A percentile compares a stretch with the other conserved stretches of the same genome.
These are phyloP conservation scores for Philereme transversata DNA, from an alignment of 2,888 invertebrate species.

Conservation along the genomic window DNA sequence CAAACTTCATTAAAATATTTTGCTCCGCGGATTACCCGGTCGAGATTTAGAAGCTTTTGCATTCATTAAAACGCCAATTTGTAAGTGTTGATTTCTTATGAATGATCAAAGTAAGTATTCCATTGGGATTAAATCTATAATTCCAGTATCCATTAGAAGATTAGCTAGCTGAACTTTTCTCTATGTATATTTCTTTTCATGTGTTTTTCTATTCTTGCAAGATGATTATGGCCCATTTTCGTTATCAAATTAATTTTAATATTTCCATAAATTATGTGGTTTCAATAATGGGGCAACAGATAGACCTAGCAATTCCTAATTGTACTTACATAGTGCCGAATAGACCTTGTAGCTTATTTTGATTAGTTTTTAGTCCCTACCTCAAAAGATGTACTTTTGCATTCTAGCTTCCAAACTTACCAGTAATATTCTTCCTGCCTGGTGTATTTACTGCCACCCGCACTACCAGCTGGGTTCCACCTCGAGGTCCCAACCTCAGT, in stretches of 20 bases:
- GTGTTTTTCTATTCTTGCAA: too few relatives aligned
- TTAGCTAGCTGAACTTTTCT: too few relatives aligned
- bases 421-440: constrained; percentile 87
- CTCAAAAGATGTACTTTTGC: background rate
- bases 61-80: constrained; percentile 42
- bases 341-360: too few relatives aligned
- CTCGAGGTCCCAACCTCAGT: constrained; percentile 85
- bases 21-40: constrained; percentile 56
- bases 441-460: constrained; percentile 85
- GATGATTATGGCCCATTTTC: too few relatives aligned
- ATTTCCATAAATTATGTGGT: too few relatives aligned
- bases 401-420: constrained; percentile 54
- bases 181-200: too few relatives aligned
- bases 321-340: too few relatives aligned
- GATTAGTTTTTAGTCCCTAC: too few relatives aligned
- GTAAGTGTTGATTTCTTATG: constrained; percentile 30
- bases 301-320: too few relatives aligned
- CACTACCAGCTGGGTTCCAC: constrained; percentile 87
- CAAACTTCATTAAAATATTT: constrained; percentile 73
- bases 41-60: constrained; percentile 41
- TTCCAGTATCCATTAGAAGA: too few relatives aligned
- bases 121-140: background rate
- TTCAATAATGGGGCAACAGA: too few relatives aligned
- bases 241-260: too few relatives aligned
- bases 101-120: constrained; percentile 9